Percentiles rank a stretch among this genome's conserved stretches.
Conservation (phyloP, 92 coral and sea anemone genomes). For the Micromussa lordhowensis region DNA sequence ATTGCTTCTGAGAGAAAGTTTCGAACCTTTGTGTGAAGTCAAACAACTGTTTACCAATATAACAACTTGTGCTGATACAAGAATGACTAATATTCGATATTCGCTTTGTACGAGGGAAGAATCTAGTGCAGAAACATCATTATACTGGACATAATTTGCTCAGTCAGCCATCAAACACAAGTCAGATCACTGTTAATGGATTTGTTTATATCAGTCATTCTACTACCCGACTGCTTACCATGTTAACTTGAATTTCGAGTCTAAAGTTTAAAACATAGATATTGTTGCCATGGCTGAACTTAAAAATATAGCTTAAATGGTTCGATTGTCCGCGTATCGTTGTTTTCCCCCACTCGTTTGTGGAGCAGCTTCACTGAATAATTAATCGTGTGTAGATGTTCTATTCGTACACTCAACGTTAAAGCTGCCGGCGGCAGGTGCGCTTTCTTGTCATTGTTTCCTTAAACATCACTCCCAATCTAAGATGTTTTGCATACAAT, state of each 20-base stretch:
- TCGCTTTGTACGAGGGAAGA: not conserved
- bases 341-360: not conserved
- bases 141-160: not conserved
- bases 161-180: not conserved
- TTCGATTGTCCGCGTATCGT: not conserved
- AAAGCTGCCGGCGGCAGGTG: constrained; percentile 40
- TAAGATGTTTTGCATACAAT: constrained; percentile 59
- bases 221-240: not conserved
- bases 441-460: constrained; percentile 13
- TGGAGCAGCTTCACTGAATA: constrained; percentile 7
- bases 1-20: not conserved
- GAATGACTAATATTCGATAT: not conserved
- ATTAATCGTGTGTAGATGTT: not conserved
- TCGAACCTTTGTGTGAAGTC: not conserved
- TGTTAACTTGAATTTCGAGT: not conserved
- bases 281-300: not conserved
- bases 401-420: not conserved
- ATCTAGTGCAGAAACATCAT: not conserved
- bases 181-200: not conserved
- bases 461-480: constrained; percentile 48
- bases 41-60: not conserved
- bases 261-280: not conserved
- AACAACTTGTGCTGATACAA: not conserved
- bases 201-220: constrained; percentile 4
- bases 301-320: not conserved